phyloP scores from a whole-genome alignment of 2,113 vertebrate species.

The Psilopsiagon aurifrons region DNA sequence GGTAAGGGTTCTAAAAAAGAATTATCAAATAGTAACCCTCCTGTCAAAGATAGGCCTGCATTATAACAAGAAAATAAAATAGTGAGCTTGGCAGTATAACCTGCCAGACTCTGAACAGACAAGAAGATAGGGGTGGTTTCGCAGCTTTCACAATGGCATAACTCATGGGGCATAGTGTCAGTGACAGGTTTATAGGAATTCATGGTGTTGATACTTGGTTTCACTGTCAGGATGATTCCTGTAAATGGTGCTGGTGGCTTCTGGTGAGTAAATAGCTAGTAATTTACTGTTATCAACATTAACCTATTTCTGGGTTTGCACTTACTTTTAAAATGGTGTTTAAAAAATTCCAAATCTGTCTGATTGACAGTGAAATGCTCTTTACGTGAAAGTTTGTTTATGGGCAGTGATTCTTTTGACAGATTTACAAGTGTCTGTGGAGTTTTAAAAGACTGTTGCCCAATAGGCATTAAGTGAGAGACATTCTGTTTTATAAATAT shows the following conservation, averaged over 20 bases:
- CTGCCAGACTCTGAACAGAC: neutral
- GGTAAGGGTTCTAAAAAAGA: neutral
- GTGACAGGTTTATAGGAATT: slow-evolving; percentile 78
- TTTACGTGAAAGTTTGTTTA: slow-evolving; percentile 79
- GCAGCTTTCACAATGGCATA: slow-evolving; percentile 44
- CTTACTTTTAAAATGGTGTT: slow-evolving; percentile 69
- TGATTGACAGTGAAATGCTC: slow-evolving; percentile 69
- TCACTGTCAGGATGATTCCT: slow-evolving; percentile 72
- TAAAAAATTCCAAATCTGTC: slow-evolving; percentile 64
- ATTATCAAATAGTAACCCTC: neutral
- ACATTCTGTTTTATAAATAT: slow-evolving; percentile 79
- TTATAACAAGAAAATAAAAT: neutral
- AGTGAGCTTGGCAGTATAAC: neutral
- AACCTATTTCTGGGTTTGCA: slow-evolving; percentile 67
- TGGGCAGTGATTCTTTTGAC: slow-evolving; percentile 70
- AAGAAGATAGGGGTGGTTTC: neutral
- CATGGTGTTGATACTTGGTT: slow-evolving; percentile 66
- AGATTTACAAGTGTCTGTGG: slow-evolving; percentile 81
- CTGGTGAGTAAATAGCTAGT: slow-evolving; percentile 58
- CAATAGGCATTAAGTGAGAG: slow-evolving; percentile 78
- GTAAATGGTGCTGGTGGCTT: slow-evolving; percentile 58
- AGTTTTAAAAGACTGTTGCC: slow-evolving; percentile 80
- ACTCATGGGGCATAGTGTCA: slow-evolving; percentile 64
- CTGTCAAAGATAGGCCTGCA: neutral
- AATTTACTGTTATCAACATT: slow-evolving; percentile 65